These are phyloP conservation scores for Prietella phreatophila DNA, from an alignment of 2,113 vertebrate species.

Conservation along the genomic window DNA sequence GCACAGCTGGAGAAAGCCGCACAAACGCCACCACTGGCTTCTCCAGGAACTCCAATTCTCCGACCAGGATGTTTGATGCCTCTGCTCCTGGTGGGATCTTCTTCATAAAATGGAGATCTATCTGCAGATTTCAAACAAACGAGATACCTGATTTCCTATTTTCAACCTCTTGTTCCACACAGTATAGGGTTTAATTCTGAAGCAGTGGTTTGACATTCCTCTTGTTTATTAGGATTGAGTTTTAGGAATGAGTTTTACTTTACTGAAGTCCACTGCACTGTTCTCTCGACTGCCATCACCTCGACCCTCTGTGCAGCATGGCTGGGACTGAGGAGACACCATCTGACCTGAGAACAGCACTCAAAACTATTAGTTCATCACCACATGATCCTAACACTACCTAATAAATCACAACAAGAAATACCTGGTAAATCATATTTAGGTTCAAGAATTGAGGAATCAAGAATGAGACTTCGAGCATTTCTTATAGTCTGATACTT, in stretches of 20 bases:
- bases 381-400: background rate
- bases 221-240: no score
- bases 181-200: background rate
- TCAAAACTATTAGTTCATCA: conserved; percentile 36
- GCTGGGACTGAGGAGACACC: conserved; percentile 89
- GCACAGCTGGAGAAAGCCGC: conserved; percentile 86
- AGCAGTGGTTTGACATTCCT: background rate
- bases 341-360: conserved; percentile 85
- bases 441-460: background rate
- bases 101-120: conserved; percentile 99
- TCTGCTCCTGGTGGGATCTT: conserved; percentile 97
- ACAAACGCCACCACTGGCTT: conserved; percentile 94
- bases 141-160: background rate
- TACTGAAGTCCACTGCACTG: conserved; percentile 96
- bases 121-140: conserved; percentile 66
- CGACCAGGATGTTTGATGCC: conserved; percentile 94
- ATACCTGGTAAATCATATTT: background rate
- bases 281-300: conserved; percentile 96
- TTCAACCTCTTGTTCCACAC: background rate
- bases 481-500: background rate
- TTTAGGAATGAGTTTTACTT: conserved; percentile 73
- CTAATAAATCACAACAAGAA: background rate
- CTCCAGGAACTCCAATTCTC: conserved; percentile 93
- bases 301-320: conserved; percentile 83
- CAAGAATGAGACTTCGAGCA: background rate